Conservation (phyloP, 1,140 invertebrate species). For the Temnothorax longispinosus region DNA sequence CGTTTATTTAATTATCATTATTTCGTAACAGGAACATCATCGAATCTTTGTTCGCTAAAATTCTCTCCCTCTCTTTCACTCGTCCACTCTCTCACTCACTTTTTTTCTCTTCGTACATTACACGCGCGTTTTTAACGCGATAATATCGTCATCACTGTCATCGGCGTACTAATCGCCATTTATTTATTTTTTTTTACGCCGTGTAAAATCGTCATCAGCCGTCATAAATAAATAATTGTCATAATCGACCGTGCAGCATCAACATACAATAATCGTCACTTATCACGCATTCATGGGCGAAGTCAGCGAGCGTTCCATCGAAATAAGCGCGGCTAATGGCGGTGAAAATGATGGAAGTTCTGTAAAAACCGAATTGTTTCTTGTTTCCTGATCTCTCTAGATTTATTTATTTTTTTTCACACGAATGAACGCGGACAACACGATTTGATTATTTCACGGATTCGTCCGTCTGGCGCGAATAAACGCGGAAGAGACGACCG, state of each 20-base stretch:
- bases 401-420: not conserved
- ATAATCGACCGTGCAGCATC: slow-evolving; percentile 79
- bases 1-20: slow-evolving; percentile 81
- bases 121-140: slow-evolving; percentile 31
- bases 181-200: slow-evolving; percentile 39
- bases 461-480: not conserved
- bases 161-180: slow-evolving; percentile 55
- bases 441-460: not conserved
- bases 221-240: slow-evolving; percentile 83
- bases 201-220: slow-evolving; percentile 64
- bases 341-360: not conserved
- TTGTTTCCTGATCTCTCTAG: not conserved
- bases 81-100: not conserved
- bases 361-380: not conserved
- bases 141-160: slow-evolving; percentile 71
- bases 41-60: slow-evolving; percentile 84
- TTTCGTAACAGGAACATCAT: slow-evolving; percentile 85
- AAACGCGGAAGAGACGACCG: not conserved
- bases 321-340: not conserved
- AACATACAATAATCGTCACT: slow-evolving; percentile 78
- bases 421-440: not conserved
- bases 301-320: slow-evolving; percentile 42
- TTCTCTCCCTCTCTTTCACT: not conserved
- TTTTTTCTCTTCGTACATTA: not conserved
- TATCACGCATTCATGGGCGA: slow-evolving; percentile 59